Evolutionary conservation across 2,888 invertebrate genomes (phyloP).

Genomic region (Pseudanteris insignis): DNA sequence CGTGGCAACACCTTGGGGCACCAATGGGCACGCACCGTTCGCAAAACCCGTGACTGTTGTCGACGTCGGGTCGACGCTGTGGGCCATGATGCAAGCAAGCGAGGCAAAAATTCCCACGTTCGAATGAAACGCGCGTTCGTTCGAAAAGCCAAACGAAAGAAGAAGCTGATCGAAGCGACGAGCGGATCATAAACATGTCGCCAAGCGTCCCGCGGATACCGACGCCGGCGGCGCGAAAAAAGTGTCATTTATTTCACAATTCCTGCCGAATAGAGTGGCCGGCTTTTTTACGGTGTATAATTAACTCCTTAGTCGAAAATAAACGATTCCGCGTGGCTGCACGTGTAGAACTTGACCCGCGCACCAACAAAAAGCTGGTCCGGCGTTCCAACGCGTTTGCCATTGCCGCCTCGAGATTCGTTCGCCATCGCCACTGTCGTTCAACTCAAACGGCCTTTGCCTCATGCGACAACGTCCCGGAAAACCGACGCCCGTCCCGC

Average conservation of each 20-base stretch:
- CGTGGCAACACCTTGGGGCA: constrained; percentile 56
- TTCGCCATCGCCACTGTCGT: constrained; percentile 43
- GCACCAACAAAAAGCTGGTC: constrained; percentile 41
- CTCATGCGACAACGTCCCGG: constrained; percentile 41
- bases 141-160: no score
- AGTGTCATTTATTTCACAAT: constrained; percentile 34
- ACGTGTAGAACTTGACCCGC: constrained; percentile 33
- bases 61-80: no score
- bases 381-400: constrained; percentile 47
- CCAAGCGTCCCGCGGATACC: no score
- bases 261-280: constrained; percentile 20
- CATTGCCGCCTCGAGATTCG: constrained; percentile 47
- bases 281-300: constrained; percentile 28
- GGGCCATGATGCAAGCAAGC: constrained; percentile 21
- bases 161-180: no score
- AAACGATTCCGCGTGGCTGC: constrained; percentile 37
- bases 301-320: constrained; percentile 41
- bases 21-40: constrained; percentile 55
- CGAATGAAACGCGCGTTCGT: constrained; percentile 48
- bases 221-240: no score
- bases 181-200: no score
- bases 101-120: constrained; percentile 54
- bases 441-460: constrained; percentile 42
- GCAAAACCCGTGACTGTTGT: constrained; percentile 20
- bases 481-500: constrained; percentile 25